Evolutionary conservation across 2,888 invertebrate genomes (phyloP), one percentile per base, ranked within the genome.

Genomic region (Apocheima hispidaria): DNA sequence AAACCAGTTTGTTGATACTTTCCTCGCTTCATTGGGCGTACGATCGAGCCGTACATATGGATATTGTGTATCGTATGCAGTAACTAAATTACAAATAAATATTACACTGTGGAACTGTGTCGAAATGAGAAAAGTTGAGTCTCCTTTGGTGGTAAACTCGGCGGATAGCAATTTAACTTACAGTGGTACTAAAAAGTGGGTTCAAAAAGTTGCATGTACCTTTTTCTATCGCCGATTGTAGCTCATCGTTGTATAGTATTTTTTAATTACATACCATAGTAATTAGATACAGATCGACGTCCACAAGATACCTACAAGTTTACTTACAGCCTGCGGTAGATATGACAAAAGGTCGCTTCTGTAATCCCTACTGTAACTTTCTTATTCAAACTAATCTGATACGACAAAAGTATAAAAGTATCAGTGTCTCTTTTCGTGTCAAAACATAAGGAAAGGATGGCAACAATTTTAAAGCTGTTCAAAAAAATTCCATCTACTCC

Each of bases 1-100:
- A 79, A 84, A 84, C 84, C 82, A 75, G 84, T 85, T 85, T 83
- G 78, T 79, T 79, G 77, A 75, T 79, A 77, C 76, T 73, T 76
- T 74, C 72, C 74, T 73, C 70, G 64, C 69, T 66, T 62, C 60
- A 60, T 59, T 68, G 65, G 62, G 46, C 58, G 66, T 65, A 60
- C 55, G 49, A 63, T 54, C 60, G 49, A 63, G 38, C 18, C 41
- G 38, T 38, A 33, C 43, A 46, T 49, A 46, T 20, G 12, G n/a
- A n/a, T n/a, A n/a, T 16, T 2, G 20, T 40, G 41, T 50, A 53
- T 41, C 40, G 50, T 49, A 49, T 60, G 48, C 9, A 10, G 54
- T 35, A 43, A 51, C 16, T 28, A 51, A 38, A 3, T 3, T 33
- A 16, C 3, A n/a, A 33, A 38, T 33, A 44, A 28, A 28, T 7